These are phyloP conservation scores for Drosophila anceps DNA, from an alignment of 2,888 invertebrate species.

Conservation along the genomic window DNA sequence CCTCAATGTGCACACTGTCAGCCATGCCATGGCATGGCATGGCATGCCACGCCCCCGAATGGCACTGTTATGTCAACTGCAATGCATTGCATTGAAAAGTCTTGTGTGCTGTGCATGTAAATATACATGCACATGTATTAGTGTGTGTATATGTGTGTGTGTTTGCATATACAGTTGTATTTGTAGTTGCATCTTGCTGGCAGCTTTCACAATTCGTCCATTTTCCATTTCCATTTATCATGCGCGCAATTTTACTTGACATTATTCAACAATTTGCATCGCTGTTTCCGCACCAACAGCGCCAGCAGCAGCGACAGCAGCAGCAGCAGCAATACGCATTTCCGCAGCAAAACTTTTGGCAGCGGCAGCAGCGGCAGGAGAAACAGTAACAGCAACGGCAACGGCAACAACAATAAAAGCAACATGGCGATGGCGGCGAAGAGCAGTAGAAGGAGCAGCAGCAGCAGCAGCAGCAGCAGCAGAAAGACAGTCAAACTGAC, in stretches of 20 bases:
- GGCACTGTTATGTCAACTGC: slow-evolving; percentile 16
- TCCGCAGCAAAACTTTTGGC: slow-evolving; percentile 68
- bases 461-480: slow-evolving; percentile 18
- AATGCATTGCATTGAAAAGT: slow-evolving; percentile 10
- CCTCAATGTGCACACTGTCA: slow-evolving; percentile 7
- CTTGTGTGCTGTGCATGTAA: not conserved
- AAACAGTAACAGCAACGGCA: slow-evolving; percentile 18
- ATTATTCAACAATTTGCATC: slow-evolving; percentile 76
- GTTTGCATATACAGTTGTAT: not conserved
- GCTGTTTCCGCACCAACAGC: slow-evolving; percentile 60
- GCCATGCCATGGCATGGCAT: not conserved
- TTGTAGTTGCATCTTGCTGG: slow-evolving; percentile 19
- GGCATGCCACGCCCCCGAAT: slow-evolving; percentile 14
- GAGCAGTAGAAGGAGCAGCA: slow-evolving; percentile 15
- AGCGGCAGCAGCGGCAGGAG: slow-evolving; percentile 45
- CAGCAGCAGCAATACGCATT: slow-evolving; percentile 46
- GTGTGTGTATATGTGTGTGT: not conserved
- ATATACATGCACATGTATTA: not conserved
- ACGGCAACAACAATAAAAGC: slow-evolving; percentile 21
- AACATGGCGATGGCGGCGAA: slow-evolving; percentile 16
- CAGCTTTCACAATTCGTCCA: slow-evolving; percentile 41
- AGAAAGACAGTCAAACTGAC: slow-evolving; percentile 34
- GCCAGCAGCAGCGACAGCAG: slow-evolving; percentile 43
- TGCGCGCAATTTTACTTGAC: slow-evolving; percentile 71
- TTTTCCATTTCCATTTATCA: slow-evolving; percentile 55